Conservation (phyloP, 2,888 invertebrate species). For the Nomada ferruginata region DNA sequence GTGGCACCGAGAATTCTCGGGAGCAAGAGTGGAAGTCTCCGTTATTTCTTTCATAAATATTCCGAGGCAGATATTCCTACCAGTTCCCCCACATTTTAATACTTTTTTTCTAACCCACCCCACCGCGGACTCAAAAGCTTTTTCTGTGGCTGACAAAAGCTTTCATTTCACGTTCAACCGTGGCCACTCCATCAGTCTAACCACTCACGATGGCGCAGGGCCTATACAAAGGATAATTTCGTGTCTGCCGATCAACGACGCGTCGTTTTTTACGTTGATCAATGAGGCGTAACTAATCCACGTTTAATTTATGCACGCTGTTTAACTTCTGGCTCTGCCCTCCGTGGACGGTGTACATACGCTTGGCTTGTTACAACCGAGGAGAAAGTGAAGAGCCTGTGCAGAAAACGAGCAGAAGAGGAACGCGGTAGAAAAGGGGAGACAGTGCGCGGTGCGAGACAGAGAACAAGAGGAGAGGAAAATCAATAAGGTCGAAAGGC, state of each 20-base stretch:
- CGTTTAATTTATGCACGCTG: conserved; percentile 39
- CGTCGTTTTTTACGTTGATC: conserved; percentile 37
- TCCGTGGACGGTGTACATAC: neutral
- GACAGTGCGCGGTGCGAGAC: conserved; percentile 20
- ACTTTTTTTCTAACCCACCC: neutral
- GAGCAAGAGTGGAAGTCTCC: too few relatives aligned
- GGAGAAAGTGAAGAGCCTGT: conserved; percentile 4
- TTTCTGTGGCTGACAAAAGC: neutral
- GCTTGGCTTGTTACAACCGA: neutral
- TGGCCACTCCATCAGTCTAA: neutral
- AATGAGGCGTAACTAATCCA: conserved; percentile 37
- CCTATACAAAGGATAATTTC: conserved; percentile 10
- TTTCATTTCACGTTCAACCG: neutral
- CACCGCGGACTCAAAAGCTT: neutral
- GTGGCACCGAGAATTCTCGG: too few relatives aligned
- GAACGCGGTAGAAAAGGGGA: neutral
- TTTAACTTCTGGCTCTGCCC: conserved; percentile 23
- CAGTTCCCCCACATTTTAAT: neutral
- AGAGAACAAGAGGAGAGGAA: conserved; percentile 47
- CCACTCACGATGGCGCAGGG: too few relatives aligned
- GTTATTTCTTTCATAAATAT: neutral
- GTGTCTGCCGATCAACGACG: conserved; percentile 24
- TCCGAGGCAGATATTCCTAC: too few relatives aligned
- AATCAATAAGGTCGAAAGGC: conserved; percentile 64
- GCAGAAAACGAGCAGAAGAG: neutral